Evolutionary conservation across 1,140 invertebrate genomes (phyloP).

Genomic region (Bombus consobrinus): DNA sequence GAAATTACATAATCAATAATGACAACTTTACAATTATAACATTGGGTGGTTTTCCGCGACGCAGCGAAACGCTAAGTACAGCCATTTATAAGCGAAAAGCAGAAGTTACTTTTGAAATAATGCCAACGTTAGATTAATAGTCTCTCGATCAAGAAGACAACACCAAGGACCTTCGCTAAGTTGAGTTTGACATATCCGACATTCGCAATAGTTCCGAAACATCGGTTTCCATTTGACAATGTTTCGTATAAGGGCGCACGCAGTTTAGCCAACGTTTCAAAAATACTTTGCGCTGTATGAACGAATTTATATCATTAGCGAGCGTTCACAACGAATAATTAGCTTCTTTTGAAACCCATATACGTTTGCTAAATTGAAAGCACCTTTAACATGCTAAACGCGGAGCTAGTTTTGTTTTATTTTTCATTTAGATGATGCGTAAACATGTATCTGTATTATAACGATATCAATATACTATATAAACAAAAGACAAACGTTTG

Average conservation of each 20-base stretch:
- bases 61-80: background rate
- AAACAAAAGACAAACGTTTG: too few relatives aligned
- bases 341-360: background rate
- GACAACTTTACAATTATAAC: background rate
- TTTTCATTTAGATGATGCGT: too few relatives aligned
- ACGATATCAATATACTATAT: too few relatives aligned
- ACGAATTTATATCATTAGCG: background rate
- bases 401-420: too few relatives aligned
- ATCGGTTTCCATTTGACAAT: background rate
- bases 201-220: background rate
- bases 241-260: background rate
- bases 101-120: constrained; percentile 57
- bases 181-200: background rate
- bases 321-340: background rate
- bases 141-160: constrained; percentile 32
- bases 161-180: constrained; percentile 34
- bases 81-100: constrained; percentile 23
- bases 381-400: too few relatives aligned
- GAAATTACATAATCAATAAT: background rate
- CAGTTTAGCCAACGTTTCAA: background rate
- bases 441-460: too few relatives aligned
- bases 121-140: constrained; percentile 54
- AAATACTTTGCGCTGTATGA: background rate
- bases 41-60: background rate
- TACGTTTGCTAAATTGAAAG: too few relatives aligned